phyloP scores from a whole-genome alignment of 2,113 vertebrate species.

The Passer montanus region DNA sequence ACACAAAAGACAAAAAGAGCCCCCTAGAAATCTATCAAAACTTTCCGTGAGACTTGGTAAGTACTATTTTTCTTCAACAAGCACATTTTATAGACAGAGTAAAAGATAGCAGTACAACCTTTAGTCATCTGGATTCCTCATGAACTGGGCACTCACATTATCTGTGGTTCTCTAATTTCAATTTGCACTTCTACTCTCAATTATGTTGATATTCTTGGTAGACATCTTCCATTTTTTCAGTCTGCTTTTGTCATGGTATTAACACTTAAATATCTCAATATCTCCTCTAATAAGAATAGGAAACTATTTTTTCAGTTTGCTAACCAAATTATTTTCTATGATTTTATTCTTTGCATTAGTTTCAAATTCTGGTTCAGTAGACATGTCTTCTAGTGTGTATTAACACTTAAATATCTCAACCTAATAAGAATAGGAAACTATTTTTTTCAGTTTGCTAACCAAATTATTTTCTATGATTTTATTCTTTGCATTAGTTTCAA shows the following conservation, averaged over 20 bases:
- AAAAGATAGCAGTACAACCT: not conserved
- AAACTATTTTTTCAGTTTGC: not conserved
- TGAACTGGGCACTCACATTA: not conserved
- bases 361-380: too few relatives aligned
- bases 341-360: too few relatives aligned
- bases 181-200: not conserved
- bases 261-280: not conserved
- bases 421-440: not conserved
- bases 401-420: not conserved
- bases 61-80: not conserved
- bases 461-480: not conserved
- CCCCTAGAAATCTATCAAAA: not conserved
- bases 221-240: not conserved
- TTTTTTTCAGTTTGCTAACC: not conserved
- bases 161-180: not conserved
- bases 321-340: not conserved
- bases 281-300: not conserved
- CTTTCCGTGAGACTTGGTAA: not conserved
- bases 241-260: not conserved
- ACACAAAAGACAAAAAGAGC: not conserved
- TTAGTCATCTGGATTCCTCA: not conserved
- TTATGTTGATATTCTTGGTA: not conserved
- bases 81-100: not conserved
- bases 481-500: not conserved
- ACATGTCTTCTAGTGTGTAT: too few relatives aligned